Conservation (phyloP, 2,797 vertebrate genomes). For the Chrysocyon brachyurus region DNA sequence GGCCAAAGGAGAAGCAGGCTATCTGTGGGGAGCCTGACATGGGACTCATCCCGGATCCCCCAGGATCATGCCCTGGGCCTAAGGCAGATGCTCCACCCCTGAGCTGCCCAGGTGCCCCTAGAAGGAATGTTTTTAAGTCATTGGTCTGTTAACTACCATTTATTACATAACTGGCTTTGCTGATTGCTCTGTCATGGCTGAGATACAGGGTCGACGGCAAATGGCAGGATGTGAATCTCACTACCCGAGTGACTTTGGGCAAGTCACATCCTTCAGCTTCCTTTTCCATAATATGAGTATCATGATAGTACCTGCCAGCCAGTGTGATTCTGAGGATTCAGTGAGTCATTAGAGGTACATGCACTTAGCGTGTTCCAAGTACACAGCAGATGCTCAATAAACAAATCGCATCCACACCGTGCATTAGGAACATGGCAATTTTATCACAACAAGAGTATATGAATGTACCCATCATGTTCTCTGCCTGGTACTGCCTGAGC, state of each 20-base stretch:
- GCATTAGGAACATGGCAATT: background rate
- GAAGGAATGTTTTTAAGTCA: background rate
- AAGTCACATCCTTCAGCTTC: background rate
- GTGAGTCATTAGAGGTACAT: background rate
- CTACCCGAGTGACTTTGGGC: background rate
- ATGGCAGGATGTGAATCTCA: background rate
- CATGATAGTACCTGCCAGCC: background rate
- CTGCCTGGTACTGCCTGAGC: background rate
- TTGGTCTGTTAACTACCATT: background rate
- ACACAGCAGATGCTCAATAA: background rate
- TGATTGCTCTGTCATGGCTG: background rate
- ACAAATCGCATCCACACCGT: background rate
- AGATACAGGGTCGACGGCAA: background rate
- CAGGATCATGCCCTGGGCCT: too few species aligned
- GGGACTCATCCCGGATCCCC: too few species aligned
- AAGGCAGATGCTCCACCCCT: background rate
- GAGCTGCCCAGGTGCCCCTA: background rate
- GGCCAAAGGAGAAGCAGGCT: too few species aligned
- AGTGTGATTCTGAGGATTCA: background rate
- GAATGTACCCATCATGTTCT: background rate
- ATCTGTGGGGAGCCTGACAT: too few species aligned
- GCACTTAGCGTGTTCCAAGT: background rate
- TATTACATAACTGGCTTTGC: background rate
- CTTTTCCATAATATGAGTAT: background rate
- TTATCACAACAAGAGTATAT: background rate